phyloP scores from a whole-genome alignment of 2,113 vertebrate species.

The Fukomys damarensis region DNA sequence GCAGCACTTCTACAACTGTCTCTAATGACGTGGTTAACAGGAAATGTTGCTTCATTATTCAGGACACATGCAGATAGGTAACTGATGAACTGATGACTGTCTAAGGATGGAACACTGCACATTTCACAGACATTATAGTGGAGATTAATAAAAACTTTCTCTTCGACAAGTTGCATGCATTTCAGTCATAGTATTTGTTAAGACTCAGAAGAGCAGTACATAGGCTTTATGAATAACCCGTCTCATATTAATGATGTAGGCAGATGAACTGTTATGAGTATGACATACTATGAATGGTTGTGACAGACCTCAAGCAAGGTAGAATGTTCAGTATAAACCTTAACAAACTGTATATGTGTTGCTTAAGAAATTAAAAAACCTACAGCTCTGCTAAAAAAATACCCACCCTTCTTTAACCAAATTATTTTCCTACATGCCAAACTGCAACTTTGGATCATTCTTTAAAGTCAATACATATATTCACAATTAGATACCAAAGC shows the following conservation, averaged over 20 bases:
- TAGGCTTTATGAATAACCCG: constrained; percentile 80
- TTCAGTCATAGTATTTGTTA: constrained; percentile 79
- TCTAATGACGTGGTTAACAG: constrained; percentile 64
- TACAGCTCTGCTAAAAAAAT: constrained; percentile 70
- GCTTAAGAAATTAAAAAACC: constrained; percentile 64
- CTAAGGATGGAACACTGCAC: constrained; percentile 63
- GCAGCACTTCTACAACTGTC: constrained; percentile 27
- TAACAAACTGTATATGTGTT: constrained; percentile 67
- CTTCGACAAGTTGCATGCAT: constrained; percentile 80
- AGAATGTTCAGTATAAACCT: constrained; percentile 74
- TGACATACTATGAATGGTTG: constrained; percentile 60
- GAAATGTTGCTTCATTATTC: constrained; percentile 69
- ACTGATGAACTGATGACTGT: constrained; percentile 17
- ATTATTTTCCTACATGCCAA: constrained; percentile 70
- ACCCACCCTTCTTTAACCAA: constrained; percentile 71
- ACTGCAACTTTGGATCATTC: constrained; percentile 60
- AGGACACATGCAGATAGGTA: constrained; percentile 57
- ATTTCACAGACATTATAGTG: constrained; percentile 57
- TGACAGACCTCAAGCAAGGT: constrained; percentile 66
- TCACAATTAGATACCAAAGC: constrained; percentile 74
- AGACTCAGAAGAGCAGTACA: constrained; percentile 72
- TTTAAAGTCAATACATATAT: constrained; percentile 69
- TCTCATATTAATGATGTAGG: constrained; percentile 65
- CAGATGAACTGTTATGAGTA: constrained; percentile 18
- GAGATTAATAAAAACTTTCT: constrained; percentile 66